Evolutionary conservation across 2,888 invertebrate genomes (phyloP), one percentile per base, ranked within the genome.

Genomic region (Ephialtes manifestator): DNA sequence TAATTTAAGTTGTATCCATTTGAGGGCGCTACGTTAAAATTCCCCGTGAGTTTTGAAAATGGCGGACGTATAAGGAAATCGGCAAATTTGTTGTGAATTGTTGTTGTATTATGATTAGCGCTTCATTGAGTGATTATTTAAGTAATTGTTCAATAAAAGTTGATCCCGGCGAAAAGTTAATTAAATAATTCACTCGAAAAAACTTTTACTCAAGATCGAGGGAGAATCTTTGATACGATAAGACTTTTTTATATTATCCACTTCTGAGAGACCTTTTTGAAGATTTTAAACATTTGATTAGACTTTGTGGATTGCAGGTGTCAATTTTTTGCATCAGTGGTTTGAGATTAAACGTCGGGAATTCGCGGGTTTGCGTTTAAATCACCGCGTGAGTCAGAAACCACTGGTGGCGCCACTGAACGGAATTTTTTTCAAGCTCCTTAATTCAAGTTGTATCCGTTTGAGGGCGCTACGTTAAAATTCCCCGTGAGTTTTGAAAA

Each of bases 11-110:
- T n/a, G 24, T 1, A 24, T 20, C 24, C 28, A 31, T 51, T 24
- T 51, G 84, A 72, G 71, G 81, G 71, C 76, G 76, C 18, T 35
- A 31, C 18, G 1, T 11, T 15, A 31, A 8, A 31, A 31, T 18
- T 28, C 31, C 51, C 70, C 10, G 18, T 24, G 24, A 65, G 81
- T 78, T 85, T 79, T 74, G 78, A 85, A 85, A 85, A 85, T 85
- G 84, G 84, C 70, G 70, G 70, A 70, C 63, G 55, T 18, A 63
- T 70, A 55, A 74, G n/a, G 78, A 70, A 70, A 15, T 80, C 63
- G 60, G 18, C 43, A 18, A 53, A 48, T 58, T 43, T 67, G 13
- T 65, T 35, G 79, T 51, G 39, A 28, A 43, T 68, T 53, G 60
- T 79, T 63, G 68, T 46, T 75, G 60, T 70, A 20, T 53, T 63